These are phyloP conservation scores for Pteropus rufus DNA, from an alignment of 2,797 vertebrate species.

Conservation along the genomic window DNA sequence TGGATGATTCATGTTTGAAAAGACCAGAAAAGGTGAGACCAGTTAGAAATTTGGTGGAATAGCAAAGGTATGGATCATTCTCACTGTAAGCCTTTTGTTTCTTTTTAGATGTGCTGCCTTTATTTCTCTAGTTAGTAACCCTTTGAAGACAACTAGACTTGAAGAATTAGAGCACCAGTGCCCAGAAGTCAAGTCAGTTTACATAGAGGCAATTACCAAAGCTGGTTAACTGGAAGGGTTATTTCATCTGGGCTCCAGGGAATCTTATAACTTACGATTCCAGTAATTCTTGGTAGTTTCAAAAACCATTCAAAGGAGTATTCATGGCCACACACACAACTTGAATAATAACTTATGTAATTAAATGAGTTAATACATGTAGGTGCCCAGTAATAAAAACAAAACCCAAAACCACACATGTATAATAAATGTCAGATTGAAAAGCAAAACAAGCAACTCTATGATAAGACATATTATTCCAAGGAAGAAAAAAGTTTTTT, in stretches of 20 bases:
- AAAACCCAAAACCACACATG: slow-evolving; percentile 3
- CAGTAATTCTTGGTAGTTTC: slow-evolving; percentile 16
- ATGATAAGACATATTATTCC: background rate
- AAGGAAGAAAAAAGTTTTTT: slow-evolving; percentile 32
- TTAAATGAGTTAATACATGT: background rate
- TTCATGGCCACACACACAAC: background rate
- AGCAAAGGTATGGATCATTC: background rate
- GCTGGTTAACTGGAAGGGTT: slow-evolving; percentile 9
- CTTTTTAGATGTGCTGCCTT: background rate
- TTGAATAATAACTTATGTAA: slow-evolving; percentile 29
- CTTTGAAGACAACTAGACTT: background rate
- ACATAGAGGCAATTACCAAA: background rate
- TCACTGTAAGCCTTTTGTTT: background rate
- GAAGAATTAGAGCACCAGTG: background rate
- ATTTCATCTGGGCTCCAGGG: background rate
- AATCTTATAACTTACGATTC: background rate
- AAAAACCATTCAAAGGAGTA: slow-evolving; percentile 16
- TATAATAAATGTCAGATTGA: background rate
- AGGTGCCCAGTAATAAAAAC: background rate
- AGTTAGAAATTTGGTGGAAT: background rate
- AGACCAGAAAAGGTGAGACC: background rate
- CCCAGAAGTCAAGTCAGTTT: background rate
- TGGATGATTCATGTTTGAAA: background rate
- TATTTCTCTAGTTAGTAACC: background rate
- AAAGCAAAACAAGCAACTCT: background rate